Evolutionary conservation across 2,888 invertebrate species (phyloP).

Genomic region (Macropis europaea): DNA sequence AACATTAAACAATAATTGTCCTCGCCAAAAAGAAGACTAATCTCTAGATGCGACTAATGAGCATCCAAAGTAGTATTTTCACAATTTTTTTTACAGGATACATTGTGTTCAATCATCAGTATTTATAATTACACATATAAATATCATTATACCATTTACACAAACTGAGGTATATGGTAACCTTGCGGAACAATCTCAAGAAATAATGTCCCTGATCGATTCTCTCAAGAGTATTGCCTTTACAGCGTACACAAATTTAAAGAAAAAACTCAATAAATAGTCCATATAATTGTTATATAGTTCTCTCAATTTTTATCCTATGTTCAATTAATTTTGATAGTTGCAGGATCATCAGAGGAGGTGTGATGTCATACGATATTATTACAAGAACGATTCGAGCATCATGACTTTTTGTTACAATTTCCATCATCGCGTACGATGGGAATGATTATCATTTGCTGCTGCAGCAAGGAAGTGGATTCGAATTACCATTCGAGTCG

Average conservation of each 20-base stretch:
- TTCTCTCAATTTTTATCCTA: conserved; percentile 29
- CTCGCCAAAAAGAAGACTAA: conserved; percentile 41
- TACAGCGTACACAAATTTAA: conserved; percentile 12
- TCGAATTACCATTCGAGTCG: background rate
- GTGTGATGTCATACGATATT: background rate
- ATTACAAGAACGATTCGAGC: conserved; percentile 11
- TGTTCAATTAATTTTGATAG: conserved; percentile 37
- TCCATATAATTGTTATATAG: conserved; percentile 36
- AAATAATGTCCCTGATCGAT: conserved; percentile 8
- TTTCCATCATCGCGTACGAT: conserved; percentile 1
- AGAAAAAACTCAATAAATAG: conserved; percentile 50
- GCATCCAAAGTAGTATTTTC: conserved; percentile 31
- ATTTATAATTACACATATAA: conserved; percentile 45
- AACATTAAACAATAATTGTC: conserved; percentile 52
- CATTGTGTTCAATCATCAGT: conserved; percentile 30
- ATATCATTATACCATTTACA: conserved; percentile 48
- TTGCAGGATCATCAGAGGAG: conserved; percentile 9
- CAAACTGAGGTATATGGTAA: conserved; percentile 67
- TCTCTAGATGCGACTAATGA: conserved; percentile 5
- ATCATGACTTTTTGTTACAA: background rate
- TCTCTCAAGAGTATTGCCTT: conserved; percentile 1
- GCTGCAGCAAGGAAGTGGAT: conserved; percentile 36
- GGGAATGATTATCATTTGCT: background rate
- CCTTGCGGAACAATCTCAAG: conserved; percentile 45
- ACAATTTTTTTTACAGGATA: conserved; percentile 32